Base-by-base conservation (phyloP, 2,113 vertebrate species). In the Elephas maximus region DNA sequence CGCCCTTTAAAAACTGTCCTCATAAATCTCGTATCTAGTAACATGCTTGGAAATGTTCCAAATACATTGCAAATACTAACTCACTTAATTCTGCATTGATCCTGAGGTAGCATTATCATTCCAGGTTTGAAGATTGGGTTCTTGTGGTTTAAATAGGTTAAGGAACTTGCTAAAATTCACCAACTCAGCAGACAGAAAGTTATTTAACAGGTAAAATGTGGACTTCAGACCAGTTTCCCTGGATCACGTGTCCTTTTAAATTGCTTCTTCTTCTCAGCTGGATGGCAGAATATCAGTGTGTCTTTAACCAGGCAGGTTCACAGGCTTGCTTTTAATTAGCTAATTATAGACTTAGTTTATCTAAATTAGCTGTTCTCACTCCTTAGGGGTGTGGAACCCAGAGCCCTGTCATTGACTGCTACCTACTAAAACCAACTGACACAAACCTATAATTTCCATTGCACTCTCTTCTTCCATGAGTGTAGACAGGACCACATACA, bases 241-340 rank as follows among this genome's bases (percentile, higher is more conserved):
- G 26, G 81, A 41, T 97, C 18, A 6, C 41, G 76, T 89, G 48
- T 78, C 60, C 51, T 95, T 95, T 65, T 24, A 95, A 91, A 67
- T 80, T 12, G 3, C 14, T 45, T 28, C 63, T 65, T 37, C 20
- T 86, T 97, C 71, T 92, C 86, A 79, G 77, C 65, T 92, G 51
- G 41, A 69, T 81, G 71, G 48, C 77, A 48, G 51, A 93, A 45
- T 81, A 94, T 95, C 83, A 94, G 88, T 62, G 94, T 90, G 91
- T 88, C 91, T 97, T 87, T 96, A 97, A 96, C 86, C 80, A 96
- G 87, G 80, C 90, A 97, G 77, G 60, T 88, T 95, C 87, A 93
- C n/a, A 90, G 53, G 26, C 93, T 85, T 94, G 33, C n/a, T 97
- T 96, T 97, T 97, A 97, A 96, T 96, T 97, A 96, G 83, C 90